Evolutionary conservation across 1,140 invertebrate genomes (phyloP).

Genomic region (Melitaea cinxia): DNA sequence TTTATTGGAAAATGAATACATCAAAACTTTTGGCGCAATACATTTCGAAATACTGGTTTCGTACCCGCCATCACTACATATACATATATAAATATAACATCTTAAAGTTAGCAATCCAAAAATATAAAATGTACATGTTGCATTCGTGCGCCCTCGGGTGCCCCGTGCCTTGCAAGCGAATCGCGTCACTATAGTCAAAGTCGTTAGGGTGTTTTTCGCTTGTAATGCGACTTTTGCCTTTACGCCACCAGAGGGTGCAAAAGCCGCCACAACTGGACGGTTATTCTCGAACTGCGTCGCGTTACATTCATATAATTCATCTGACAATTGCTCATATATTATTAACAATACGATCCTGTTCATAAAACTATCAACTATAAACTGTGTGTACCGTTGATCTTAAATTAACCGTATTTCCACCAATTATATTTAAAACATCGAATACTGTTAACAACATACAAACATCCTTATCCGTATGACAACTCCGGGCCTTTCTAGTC

Average conservation of each 20-base stretch:
- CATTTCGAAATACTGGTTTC: constrained; percentile 76
- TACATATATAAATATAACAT: constrained; percentile 82
- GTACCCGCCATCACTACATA: constrained; percentile 78
- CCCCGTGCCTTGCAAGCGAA: constrained; percentile 57
- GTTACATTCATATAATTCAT: constrained; percentile 57
- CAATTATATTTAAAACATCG: constrained; percentile 27
- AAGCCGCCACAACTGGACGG: constrained; percentile 79
- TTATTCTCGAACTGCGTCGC: constrained; percentile 75
- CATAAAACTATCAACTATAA: constrained; percentile 30
- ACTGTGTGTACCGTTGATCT: constrained; percentile 19
- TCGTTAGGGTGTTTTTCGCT: constrained; percentile 46
- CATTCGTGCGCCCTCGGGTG: constrained; percentile 75
- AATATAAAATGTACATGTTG: constrained; percentile 81
- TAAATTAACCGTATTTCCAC: constrained; percentile 32
- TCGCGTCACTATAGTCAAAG: constrained; percentile 46
- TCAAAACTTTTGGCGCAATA: constrained; percentile 80
- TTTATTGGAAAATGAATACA: constrained; percentile 77
- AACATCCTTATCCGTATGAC: constrained; percentile 41
- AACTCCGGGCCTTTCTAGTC: constrained; percentile 51
- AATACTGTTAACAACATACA: constrained; percentile 47
- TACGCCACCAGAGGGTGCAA: constrained; percentile 71
- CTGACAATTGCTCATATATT: constrained; percentile 48
- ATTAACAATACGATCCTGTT: constrained; percentile 38
- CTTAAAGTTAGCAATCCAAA: constrained; percentile 82
- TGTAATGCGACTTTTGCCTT: constrained; percentile 63